Evolutionary conservation across 2,113 vertebrate species (phyloP), one percentile per base, ranked within the genome.

Genomic region (Sceloporus undulatus): DNA sequence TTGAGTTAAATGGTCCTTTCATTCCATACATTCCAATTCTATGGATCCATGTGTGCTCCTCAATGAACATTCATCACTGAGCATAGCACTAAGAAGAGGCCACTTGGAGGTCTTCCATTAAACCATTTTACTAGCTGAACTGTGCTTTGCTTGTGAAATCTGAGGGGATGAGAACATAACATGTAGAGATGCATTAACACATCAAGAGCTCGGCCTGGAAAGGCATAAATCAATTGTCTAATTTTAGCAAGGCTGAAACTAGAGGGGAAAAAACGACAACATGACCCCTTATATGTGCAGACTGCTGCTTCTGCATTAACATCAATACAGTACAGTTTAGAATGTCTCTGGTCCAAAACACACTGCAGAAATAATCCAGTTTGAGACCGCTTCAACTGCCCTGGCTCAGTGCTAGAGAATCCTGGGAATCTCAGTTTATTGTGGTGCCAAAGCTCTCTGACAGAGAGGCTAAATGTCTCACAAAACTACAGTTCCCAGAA

Each of bases 171-270:
- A 40, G 80, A 82, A 68, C 19, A 42, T 34, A 82, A 42, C 19
- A 66, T 59, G 40, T 34, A 66, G 21, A 40, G n/a, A 34, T 81
- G 80, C 62, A 14, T 48, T 48, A 48, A 48, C 48, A 48, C 48
- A 48, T 48, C 5, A 7, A 48, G 48, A 48, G 5, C 48, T 48
- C 48, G 4, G 48, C 48, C 48, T 48, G 48, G 48, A 48, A 48
- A 48, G 48, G 7, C 48, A 48, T 48, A 48, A 48, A 48, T 48
- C 48, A 82, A 9, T 82, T 21, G 40, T 21, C 80, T 82, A 82
- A 82, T 82, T 82, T 82, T 82, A 82, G 62, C 62, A 82, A 25
- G 25, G 65, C 23, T 82, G 38, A 21, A 82, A 66, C 65, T 25
- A 42, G 42, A 23, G 42, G 27, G 40, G 27, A 40, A 48, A 48